phyloP scores from a whole-genome alignment of 2,888 invertebrate genomes.

The Keiferia lycopersicella region DNA sequence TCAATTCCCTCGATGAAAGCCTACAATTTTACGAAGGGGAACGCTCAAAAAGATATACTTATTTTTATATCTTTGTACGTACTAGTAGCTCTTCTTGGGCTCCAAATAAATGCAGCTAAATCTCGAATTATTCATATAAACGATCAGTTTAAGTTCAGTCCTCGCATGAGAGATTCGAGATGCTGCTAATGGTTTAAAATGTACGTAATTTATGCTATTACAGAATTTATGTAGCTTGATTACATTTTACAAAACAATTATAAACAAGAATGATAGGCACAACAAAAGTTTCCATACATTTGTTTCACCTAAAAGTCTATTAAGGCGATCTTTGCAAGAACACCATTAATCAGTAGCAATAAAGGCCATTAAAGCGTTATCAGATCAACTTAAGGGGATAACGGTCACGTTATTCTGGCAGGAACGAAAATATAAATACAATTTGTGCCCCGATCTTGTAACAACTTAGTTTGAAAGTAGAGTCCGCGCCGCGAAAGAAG shows the following conservation, averaged over 20 bases:
- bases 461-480: neutral
- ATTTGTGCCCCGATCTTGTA: conserved; percentile 10
- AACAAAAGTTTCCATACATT: conserved; percentile 14
- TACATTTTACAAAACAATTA: neutral
- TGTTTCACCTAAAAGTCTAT: conserved; percentile 20
- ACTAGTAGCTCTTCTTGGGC: too few relatives aligned
- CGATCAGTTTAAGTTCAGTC: too few relatives aligned
- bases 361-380: conserved; percentile 26
- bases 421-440: conserved; percentile 17
- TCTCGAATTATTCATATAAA: too few relatives aligned
- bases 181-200: too few relatives aligned
- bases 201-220: too few relatives aligned
- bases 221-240: neutral
- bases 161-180: too few relatives aligned
- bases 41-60: too few relatives aligned
- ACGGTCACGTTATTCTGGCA: conserved; percentile 17
- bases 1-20: neutral
- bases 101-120: too few relatives aligned
- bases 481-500: too few relatives aligned
- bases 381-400: conserved; percentile 18
- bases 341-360: conserved; percentile 27
- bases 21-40: too few relatives aligned
- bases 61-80: too few relatives aligned
- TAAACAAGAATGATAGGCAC: conserved; percentile 13
- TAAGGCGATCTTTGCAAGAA: conserved; percentile 7